Conservation (phyloP, 2,113 vertebrate species). For the Datnioides undecimradiatus region DNA sequence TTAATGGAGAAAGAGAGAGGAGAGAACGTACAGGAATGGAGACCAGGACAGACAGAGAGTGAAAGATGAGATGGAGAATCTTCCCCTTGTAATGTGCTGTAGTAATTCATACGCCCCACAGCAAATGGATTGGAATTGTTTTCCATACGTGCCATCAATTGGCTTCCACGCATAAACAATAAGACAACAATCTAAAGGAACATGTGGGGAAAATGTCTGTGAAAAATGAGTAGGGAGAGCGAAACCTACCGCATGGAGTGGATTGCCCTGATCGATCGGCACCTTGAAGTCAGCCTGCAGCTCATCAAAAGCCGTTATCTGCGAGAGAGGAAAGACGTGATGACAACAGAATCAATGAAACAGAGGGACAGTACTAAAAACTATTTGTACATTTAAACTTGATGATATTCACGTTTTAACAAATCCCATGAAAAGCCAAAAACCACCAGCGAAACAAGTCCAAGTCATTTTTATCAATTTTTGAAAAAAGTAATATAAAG, state of each 20-base stretch:
- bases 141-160: background rate
- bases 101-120: conserved; percentile 10
- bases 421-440: no score
- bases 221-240: background rate
- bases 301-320: conserved; percentile 89
- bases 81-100: background rate
- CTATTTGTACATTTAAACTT: no score
- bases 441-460: no score
- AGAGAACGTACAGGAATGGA: background rate
- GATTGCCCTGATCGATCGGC: conserved; percentile 88
- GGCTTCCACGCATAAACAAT: background rate
- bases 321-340: conserved; percentile 26
- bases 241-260: conserved; percentile 85
- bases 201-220: background rate
- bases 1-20: conserved; percentile 34
- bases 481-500: no score
- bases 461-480: no score
- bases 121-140: conserved; percentile 20
- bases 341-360: background rate
- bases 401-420: no score
- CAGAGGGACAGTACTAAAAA: background rate
- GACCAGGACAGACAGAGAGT: background rate
- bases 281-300: conserved; percentile 88
- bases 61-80: background rate
- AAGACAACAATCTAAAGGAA: background rate